Conservation (phyloP, 1,140 invertebrate species). For the Laupala kohalensis region DNA sequence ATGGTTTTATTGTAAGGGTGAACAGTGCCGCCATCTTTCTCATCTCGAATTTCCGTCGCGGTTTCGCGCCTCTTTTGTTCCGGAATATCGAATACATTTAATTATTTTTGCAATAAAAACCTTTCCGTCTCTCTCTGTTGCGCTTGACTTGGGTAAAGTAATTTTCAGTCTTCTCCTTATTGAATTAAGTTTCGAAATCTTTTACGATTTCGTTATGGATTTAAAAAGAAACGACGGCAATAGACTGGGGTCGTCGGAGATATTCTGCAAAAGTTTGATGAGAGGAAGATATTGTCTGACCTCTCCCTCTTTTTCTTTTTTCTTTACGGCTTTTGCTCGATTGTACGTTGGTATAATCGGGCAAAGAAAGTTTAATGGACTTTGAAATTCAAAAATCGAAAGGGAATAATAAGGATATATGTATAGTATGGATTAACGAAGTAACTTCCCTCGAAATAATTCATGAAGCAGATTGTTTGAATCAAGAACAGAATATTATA, state of each 20-base stretch:
- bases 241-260: neutral
- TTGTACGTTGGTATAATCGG: neutral
- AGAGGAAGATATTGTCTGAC: neutral
- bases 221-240: neutral
- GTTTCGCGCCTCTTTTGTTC: neutral
- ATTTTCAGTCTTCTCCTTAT: neutral
- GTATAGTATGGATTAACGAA: too few species aligned
- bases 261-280: neutral
- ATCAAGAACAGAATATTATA: too few species aligned
- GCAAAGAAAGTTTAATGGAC: neutral
- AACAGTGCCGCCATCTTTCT: neutral
- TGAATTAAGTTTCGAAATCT: neutral
- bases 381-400: neutral
- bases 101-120: neutral
- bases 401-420: neutral
- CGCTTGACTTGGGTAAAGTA: neutral
- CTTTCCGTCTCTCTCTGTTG: neutral
- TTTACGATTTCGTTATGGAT: neutral
- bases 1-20: neutral
- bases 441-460: too few species aligned
- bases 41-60: neutral
- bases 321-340: neutral
- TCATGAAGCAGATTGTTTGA: too few species aligned
- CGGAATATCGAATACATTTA: neutral
- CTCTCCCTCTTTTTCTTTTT: too few species aligned